Percentiles rank a stretch among this genome's conserved stretches.
Conservation (phyloP, 2,113 vertebrate genomes). For the Capreolus pygargus region DNA sequence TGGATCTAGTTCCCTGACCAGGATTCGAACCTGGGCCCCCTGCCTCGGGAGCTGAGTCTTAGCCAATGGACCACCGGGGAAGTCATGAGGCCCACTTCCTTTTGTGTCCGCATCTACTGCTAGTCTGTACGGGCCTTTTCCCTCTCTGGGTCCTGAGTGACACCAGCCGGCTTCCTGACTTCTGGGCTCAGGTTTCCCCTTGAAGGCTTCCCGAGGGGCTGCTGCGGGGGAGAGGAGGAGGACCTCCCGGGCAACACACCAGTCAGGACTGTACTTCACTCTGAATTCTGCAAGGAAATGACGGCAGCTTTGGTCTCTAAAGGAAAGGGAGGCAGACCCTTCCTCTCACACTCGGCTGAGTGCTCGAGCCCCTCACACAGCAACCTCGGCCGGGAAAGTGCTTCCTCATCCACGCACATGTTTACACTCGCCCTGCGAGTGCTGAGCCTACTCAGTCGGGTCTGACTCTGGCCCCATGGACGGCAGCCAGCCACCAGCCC, state of each 20-base stretch:
- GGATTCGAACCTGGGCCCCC: not conserved
- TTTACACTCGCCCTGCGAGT: not conserved
- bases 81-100: not conserved
- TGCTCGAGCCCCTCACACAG: not conserved
- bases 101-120: not conserved
- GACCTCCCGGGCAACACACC: not conserved
- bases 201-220: not conserved
- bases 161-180: not conserved
- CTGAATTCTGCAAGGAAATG: not conserved
- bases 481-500: not conserved
- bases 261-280: not conserved
- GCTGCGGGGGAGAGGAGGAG: not conserved
- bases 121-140: not conserved
- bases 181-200: not conserved
- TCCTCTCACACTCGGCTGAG: too few relatives aligned
- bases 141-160: not conserved
- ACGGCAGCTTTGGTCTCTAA: not conserved
- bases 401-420: not conserved
- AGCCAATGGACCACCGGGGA: not conserved
- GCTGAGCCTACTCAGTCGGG: not conserved
- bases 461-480: not conserved
- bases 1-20: not conserved
- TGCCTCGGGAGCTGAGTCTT: not conserved
- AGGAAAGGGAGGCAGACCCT: not conserved
- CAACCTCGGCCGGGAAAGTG: not conserved